Base-by-base conservation (phyloP, 2,888 invertebrate species). In the Drosophila suboccidentalis region DNA sequence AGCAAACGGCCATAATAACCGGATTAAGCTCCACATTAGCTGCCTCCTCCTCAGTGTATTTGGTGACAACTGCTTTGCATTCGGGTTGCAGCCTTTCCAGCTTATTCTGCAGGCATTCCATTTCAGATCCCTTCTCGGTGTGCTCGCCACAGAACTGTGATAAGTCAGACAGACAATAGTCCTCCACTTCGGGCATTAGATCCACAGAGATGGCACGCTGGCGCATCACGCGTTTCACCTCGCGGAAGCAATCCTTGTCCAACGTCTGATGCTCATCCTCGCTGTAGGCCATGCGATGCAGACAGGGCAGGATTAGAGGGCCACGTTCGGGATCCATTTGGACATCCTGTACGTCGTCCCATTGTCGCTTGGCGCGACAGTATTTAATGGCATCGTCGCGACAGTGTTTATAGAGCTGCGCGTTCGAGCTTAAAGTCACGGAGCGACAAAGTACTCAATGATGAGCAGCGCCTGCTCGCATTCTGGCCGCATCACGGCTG, bases 381-480 rank as follows among this genome's bases (percentile, higher is more conserved):
- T 96, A 94, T 61, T 94, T 95, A 4, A 95, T 94, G 3, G 99
- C 98, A 93, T 99, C 98, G 74, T 95, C 95, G 87, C 95, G 96
- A 91, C 99, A 99, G 34, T 96, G 96, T 89, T 95, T 92, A 91
- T 97, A 99, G 46, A 99, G 93, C 81, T 96, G 96, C 0, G 98
- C n/a, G 97, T 92, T 98, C 98, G 50, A 98, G 93, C 87, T 97
- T 97, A 92, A 98, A 99, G 93, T 99, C 97, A 84, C 99, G 95
- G 95, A 0, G 98, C 97, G 71, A 99, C 95, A 93, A 99, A 99
- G 93, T 98, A 99, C 91, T 99, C 98, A 87, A 99, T 98, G 93
- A 99, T 98, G 67, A 99, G 94, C 46, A 99, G 94, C 9, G 98
- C 96, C 74, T 96, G 95, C 93, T 98, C 98, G 94, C 99, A 99